phyloP scores from a whole-genome alignment of 1,140 invertebrate species.

The Stegodyphus mimosarum region DNA sequence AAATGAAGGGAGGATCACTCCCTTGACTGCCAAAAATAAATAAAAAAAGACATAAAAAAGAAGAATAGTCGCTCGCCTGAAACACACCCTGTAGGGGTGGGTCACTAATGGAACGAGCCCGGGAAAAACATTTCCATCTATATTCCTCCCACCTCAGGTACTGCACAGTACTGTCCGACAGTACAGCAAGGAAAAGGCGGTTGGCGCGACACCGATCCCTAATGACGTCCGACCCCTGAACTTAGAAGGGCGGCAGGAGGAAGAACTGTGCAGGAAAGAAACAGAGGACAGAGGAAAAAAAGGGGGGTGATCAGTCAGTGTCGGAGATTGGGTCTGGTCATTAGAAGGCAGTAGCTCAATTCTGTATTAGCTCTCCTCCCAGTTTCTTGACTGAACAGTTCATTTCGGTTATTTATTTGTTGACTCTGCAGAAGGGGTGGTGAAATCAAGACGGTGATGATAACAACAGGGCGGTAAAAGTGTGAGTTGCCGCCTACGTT shows the following conservation, averaged over 20 bases:
- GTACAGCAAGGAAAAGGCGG: conserved; percentile 58
- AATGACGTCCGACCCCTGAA: conserved; percentile 39
- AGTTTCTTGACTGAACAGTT: too few species aligned
- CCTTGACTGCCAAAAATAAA: conserved; percentile 12
- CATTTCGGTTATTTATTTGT: too few species aligned
- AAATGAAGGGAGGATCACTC: conserved; percentile 36
- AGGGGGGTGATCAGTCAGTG: conserved; percentile 42
- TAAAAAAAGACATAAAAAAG: not conserved
- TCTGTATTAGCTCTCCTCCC: too few species aligned
- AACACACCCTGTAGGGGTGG: conserved; percentile 46
- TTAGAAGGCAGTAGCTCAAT: conserved; percentile 9
- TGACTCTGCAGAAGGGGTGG: too few species aligned
- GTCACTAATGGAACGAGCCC: conserved; percentile 50
- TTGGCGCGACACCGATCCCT: conserved; percentile 45
- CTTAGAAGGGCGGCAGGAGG: not conserved
- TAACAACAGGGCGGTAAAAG: too few species aligned
- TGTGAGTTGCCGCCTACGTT: too few species aligned
- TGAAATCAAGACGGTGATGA: too few species aligned
- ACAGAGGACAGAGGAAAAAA: not conserved
- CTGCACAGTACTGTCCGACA: conserved; percentile 13
- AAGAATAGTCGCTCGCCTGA: conserved; percentile 14
- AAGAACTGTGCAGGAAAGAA: not conserved
- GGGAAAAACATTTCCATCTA: conserved; percentile 52
- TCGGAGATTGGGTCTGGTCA: conserved; percentile 53
- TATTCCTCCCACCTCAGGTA: conserved; percentile 52